phyloP scores from a whole-genome alignment of 2,888 invertebrate species.

The Hypolimnas misippus region DNA sequence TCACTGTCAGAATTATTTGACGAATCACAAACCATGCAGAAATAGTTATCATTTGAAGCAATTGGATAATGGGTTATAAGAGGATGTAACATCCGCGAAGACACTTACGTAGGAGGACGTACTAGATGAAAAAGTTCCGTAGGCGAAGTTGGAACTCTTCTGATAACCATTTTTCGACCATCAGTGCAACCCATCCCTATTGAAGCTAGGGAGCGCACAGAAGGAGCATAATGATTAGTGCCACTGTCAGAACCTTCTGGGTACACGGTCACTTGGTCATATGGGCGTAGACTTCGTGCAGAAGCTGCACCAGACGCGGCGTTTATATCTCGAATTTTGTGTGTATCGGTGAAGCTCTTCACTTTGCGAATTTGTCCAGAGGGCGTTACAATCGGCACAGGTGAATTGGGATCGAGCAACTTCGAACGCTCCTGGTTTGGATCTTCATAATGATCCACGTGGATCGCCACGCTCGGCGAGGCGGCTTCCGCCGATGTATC shows the following conservation, averaged over 20 bases:
- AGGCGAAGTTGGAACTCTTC: conserved; percentile 93
- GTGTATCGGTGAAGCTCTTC: conserved; percentile 80
- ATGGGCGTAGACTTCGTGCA: conserved; percentile 75
- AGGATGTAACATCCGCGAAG: conserved; percentile 69
- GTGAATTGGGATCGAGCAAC: conserved; percentile 67
- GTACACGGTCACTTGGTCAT: conserved; percentile 76
- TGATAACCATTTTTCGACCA: conserved; percentile 92
- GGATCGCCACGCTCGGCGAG: conserved; percentile 74
- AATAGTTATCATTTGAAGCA: conserved; percentile 57
- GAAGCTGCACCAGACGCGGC: conserved; percentile 77
- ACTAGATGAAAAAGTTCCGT: conserved; percentile 93
- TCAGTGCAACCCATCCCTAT: conserved; percentile 95
- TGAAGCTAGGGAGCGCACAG: conserved; percentile 91
- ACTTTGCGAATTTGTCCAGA: conserved; percentile 81
- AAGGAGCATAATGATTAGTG: conserved; percentile 87
- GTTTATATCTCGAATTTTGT: conserved; percentile 74
- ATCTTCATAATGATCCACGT: conserved; percentile 72
- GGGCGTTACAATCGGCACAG: conserved; percentile 69
- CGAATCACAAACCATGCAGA: conserved; percentile 21
- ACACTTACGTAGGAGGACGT: conserved; percentile 91
- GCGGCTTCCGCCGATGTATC: conserved; percentile 72
- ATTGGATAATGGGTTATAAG: conserved; percentile 75
- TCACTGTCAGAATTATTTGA: conserved; percentile 7
- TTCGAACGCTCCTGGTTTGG: conserved; percentile 71
- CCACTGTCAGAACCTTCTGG: conserved; percentile 86